Conservation (phyloP, 2,113 vertebrate genomes). For the Oxyura jamaicensis region DNA sequence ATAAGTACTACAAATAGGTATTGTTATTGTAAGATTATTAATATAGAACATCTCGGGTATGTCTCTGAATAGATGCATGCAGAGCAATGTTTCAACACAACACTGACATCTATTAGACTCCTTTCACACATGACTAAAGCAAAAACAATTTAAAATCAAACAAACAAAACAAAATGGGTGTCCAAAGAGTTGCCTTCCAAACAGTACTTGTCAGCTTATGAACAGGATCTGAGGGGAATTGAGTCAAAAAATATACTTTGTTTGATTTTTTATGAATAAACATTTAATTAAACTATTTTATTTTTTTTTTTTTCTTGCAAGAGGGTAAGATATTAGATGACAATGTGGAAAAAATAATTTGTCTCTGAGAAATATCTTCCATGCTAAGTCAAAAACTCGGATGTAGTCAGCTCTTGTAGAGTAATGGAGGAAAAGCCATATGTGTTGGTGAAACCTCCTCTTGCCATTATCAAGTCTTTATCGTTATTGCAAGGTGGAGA, state of each 20-base stretch:
- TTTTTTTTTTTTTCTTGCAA: background rate
- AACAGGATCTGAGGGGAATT: background rate
- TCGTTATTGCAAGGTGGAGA: background rate
- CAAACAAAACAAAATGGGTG: background rate
- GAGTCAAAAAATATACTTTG: constrained; percentile 49
- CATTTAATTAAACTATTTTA: background rate
- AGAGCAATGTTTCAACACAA: background rate
- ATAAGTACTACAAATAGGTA: background rate
- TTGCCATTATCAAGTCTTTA: background rate
- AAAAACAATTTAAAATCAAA: background rate
- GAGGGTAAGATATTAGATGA: background rate
- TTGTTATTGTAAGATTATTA: background rate
- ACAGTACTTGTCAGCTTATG: constrained; percentile 26
- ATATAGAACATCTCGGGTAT: background rate
- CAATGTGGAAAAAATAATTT: constrained; percentile 41
- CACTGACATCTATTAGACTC: background rate
- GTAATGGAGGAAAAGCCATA: background rate
- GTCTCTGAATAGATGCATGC: background rate
- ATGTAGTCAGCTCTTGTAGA: background rate
- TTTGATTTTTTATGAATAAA: constrained; percentile 52
- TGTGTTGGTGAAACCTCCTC: background rate
- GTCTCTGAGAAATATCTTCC: constrained; percentile 13
- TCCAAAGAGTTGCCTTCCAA: constrained; percentile 9
- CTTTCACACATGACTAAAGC: background rate
- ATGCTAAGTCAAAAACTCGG: background rate